phyloP scores from a whole-genome alignment of 2,113 vertebrate genomes.

The Porphyrio hochstetteri region DNA sequence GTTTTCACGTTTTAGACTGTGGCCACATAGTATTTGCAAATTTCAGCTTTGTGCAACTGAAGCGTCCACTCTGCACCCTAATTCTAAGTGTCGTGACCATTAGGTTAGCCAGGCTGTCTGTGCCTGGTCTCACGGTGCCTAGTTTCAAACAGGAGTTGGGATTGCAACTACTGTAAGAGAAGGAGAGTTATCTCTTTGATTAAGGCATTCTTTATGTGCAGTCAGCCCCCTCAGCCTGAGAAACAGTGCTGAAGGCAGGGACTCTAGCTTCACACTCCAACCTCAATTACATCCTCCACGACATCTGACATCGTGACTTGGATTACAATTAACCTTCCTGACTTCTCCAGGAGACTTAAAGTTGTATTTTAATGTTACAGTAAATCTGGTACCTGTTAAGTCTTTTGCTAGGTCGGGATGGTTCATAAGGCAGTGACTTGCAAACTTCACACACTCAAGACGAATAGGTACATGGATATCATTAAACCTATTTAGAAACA shows the following conservation, averaged over 20 bases:
- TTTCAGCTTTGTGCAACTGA: neutral
- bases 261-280: neutral
- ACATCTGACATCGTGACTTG: neutral
- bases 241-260: neutral
- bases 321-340: neutral
- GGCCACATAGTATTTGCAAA: neutral
- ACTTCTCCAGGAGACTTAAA: neutral
- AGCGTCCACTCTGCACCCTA: neutral
- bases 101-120: neutral
- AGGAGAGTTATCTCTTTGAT: neutral
- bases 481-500: slow-evolving; percentile 86
- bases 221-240: neutral
- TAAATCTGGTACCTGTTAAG: slow-evolving; percentile 84
- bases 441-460: slow-evolving; percentile 98
- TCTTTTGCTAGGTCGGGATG: slow-evolving; percentile 98
- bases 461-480: slow-evolving; percentile 98
- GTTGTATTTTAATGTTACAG: neutral
- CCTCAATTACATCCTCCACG: neutral
- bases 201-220: neutral
- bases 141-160: neutral
- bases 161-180: neutral
- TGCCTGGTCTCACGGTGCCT: neutral
- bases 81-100: neutral
- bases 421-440: slow-evolving; percentile 98
- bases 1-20: neutral